phyloP scores from a whole-genome alignment of 2,888 invertebrate genomes.

The Congeria kusceri region DNA sequence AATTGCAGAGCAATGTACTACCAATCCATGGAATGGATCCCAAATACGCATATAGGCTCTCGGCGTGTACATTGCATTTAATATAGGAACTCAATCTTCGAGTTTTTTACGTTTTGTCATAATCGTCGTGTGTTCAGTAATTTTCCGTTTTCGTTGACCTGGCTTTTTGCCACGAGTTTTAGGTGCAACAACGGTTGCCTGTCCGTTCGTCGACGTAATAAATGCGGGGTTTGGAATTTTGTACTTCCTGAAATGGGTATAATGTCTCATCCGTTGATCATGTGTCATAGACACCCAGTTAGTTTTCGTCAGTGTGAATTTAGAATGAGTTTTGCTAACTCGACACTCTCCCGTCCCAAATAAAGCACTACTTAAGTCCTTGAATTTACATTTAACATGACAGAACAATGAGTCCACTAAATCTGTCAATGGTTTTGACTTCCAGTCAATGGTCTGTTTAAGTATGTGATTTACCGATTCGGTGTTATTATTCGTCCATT shows the following conservation, averaged over 20 bases:
- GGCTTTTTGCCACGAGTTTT: conserved; percentile 36
- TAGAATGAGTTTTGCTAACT: conserved; percentile 6
- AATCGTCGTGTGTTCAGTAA: conserved; percentile 7
- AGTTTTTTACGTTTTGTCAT: neutral
- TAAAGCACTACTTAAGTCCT: conserved; percentile 20
- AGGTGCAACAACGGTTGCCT: conserved; percentile 32
- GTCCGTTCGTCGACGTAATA: conserved; percentile 26
- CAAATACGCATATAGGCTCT: neutral
- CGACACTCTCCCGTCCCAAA: conserved; percentile 24
- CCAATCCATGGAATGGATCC: neutral
- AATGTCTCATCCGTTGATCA: conserved; percentile 11
- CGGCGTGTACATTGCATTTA: conserved; percentile 1
- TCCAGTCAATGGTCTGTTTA: conserved; percentile 43
- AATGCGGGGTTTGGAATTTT: neutral
- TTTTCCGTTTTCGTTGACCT: conserved; percentile 25
- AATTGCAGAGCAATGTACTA: conserved; percentile 1
- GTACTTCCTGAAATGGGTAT: conserved; percentile 6
- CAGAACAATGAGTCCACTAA: neutral
- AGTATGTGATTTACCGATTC: conserved; percentile 50
- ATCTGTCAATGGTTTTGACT: conserved; percentile 17
- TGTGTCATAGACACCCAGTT: conserved; percentile 33
- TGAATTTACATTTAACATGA: conserved; percentile 27
- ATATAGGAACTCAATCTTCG: neutral
- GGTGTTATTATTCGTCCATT: conserved; percentile 58
- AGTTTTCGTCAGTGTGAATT: conserved; percentile 23